Conservation (phyloP, 1,140 invertebrate species). For the Drosophila kanapiae region DNA sequence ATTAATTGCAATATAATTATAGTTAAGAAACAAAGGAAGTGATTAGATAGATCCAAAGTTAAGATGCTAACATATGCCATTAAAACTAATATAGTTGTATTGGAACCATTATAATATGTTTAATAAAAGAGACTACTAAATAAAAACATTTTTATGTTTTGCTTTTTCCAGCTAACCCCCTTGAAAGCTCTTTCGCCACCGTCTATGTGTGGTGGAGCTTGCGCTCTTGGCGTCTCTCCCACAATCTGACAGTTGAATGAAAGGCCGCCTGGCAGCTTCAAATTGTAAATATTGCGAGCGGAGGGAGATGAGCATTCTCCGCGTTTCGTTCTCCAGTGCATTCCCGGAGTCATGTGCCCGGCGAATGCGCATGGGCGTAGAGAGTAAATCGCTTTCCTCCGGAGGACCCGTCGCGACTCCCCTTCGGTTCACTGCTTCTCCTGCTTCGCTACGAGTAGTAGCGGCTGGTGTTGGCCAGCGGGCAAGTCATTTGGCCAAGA, state of each 20-base stretch:
- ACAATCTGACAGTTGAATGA: slow-evolving; percentile 60
- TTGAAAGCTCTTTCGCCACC: slow-evolving; percentile 3
- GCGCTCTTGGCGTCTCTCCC: slow-evolving; percentile 23
- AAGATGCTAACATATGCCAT: background rate
- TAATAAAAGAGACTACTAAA: background rate
- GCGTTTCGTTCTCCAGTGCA: slow-evolving; percentile 5
- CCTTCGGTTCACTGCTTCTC: background rate
- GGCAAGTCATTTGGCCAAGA: slow-evolving; percentile 80
- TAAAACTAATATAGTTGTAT: background rate
- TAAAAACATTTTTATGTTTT: background rate
- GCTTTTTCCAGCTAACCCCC: background rate
- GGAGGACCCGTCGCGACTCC: slow-evolving; percentile 2
- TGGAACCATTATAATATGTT: background rate
- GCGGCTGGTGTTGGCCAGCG: slow-evolving; percentile 60
- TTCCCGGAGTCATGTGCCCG: slow-evolving; percentile 25
- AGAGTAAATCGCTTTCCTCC: slow-evolving; percentile 11
- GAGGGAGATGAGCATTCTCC: background rate
- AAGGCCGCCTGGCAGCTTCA: slow-evolving; percentile 57
- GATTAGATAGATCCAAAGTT: background rate
- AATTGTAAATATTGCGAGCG: slow-evolving; percentile 70
- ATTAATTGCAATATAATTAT: background rate
- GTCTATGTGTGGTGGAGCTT: background rate
- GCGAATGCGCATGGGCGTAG: slow-evolving; percentile 39
- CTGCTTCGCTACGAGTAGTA: slow-evolving; percentile 37
- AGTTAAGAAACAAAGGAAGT: background rate